Base-by-base conservation (phyloP, 2,797 vertebrate species). In the Poeciliopsis presidionis region DNA sequence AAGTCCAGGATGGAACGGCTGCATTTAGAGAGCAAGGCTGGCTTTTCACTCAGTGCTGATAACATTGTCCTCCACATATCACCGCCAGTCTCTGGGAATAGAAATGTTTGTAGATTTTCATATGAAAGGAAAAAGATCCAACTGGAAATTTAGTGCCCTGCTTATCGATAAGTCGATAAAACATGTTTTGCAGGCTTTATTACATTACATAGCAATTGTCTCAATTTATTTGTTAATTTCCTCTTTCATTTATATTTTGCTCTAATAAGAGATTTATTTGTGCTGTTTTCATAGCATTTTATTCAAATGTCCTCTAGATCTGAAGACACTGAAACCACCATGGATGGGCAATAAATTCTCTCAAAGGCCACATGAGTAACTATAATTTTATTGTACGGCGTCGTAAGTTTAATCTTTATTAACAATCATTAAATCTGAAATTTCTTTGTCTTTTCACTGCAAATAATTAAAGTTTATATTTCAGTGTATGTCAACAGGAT, bases 1-100 rank as follows among this genome's bases (percentile, higher is more conserved):
- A 80, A 81, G 84, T 79, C 33, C 57, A 78, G 55, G 73, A 87
- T 76, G 76, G 83, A 85, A 87, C 39, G 67, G 78, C 67, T 76
- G 79, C 77, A 80, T 89, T 83, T 69, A 70, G 49, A 80, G 45
- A 80, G 67, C 47, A 45, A 46, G 61, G 51, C 49, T 49, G 75
- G 72, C 49, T 81, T 84, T 81, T 82, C 49, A 83, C 30, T 75
- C 36, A 41, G 78, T 46, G 75, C 78, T 71, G 70, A 20, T 65
- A 45, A 69, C 53, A 73, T 53, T 81, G 67, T 81, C 73, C n/a
- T 77, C n/a, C 55, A 81, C 70, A 46, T 87, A 85, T 86, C 74
- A 83, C 84, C 61, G 84, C 83, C 20, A 33, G 5, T 28, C 41
- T 65, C 65, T 0, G 67, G 70, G 43, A 74, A 69, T 45, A 83